Evolutionary conservation across 1,140 invertebrate genomes (phyloP), one percentile per base, ranked within the genome.

Genomic region (Drosophila saltans): DNA sequence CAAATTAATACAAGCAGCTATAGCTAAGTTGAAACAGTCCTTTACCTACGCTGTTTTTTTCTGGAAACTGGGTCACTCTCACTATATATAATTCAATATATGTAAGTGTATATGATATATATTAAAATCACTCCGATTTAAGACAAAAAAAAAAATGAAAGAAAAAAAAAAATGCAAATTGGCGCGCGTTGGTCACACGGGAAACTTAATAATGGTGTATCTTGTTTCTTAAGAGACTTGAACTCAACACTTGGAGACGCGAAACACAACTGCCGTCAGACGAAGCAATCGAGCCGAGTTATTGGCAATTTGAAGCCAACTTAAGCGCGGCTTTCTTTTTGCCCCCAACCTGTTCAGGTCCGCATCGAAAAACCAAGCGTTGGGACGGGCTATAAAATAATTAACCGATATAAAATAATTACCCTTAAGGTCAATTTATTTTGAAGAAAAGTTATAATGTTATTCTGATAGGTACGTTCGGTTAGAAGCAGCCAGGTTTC

Each of bases 191-290:
- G 28, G 6, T 59, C 26, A 28, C 41, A 16, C 40, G 39, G 36
- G 30, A 36, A 36, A 36, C 41, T 40, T 43, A 5, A 43, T 10
- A n/a, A 16, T 11, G 10, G n/a, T 3, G n/a, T 16, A 4, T 43
- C 11, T 43, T 43, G n/a, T 43, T 56, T 48, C 41, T 69, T 71
- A 67, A 74, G 45, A 81, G 73, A 61, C 11, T 33, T 88, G 69
- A 80, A 82, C 84, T 89, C 69, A 67, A 78, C 84, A 85, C 71
- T 80, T 52, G 70, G 58, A 84, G 74, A 84, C 84, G 78, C 84
- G 84, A 80, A 89, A 72, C 80, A 81, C 80, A 80, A 88, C 84
- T 88, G 84, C 71, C 77, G 48, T n/a, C 24, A 89, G 74, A 75
- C 62, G 66, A 74, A 60, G 69, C 66, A 64, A 81, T 69, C 78